These are phyloP conservation scores for Pipistrellus pygmaeus DNA, from an alignment of 2,797 vertebrate species.

Conservation along the genomic window DNA sequence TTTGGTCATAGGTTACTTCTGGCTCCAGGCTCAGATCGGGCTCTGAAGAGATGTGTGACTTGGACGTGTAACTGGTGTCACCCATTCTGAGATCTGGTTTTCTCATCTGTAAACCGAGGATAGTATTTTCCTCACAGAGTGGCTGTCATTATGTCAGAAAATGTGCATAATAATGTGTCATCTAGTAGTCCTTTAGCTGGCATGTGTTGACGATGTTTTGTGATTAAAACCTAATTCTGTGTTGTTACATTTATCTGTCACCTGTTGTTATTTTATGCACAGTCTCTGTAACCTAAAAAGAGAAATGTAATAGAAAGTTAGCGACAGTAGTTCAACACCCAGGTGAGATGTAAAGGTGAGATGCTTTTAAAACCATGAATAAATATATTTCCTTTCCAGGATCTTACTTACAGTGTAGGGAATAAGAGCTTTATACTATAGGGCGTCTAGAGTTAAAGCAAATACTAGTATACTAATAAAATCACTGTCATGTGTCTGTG, in stretches of 20 bases:
- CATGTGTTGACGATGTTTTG: background rate
- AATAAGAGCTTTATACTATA: background rate
- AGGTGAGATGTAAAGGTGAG: background rate
- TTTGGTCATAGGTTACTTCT: conserved; percentile 8
- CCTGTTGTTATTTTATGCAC: conserved; percentile 38
- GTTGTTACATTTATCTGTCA: background rate
- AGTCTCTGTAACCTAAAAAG: conserved; percentile 23
- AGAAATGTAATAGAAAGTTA: background rate
- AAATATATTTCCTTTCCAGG: conserved; percentile 5
- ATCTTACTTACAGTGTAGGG: background rate
- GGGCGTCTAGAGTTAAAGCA: background rate
- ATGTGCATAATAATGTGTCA: background rate
- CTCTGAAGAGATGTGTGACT: background rate
- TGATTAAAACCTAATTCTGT: conserved; percentile 11
- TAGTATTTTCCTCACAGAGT: background rate
- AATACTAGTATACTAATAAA: background rate
- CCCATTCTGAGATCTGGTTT: conserved; percentile 34
- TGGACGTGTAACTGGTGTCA: background rate
- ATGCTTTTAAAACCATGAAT: background rate
- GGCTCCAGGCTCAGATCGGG: background rate
- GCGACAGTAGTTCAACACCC: background rate
- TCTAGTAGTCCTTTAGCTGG: background rate
- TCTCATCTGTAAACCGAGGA: background rate
- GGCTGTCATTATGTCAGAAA: background rate
- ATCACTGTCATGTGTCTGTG: background rate